Evolutionary conservation across 2,797 vertebrate species (phyloP), one percentile per base, ranked within the genome.

Genomic region (Anisognathus igniventris): DNA sequence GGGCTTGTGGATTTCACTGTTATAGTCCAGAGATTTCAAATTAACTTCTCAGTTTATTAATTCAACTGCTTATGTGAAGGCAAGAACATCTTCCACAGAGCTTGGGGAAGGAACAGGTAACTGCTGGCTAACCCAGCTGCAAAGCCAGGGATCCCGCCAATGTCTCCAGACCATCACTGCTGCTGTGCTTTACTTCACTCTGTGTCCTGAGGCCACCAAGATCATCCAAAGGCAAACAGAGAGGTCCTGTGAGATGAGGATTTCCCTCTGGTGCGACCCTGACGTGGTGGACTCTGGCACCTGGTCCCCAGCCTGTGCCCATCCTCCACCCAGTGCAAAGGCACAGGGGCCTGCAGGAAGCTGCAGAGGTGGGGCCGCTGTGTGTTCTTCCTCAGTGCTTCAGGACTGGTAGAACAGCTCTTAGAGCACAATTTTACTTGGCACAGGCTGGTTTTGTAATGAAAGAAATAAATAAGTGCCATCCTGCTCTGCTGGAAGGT

Each of bases 351-450:
- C 65, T 1, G 4, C n/a, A 10, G 83, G 80, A 95, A 56, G 70
- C 76, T 73, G 88, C 88, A 73, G 94, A 96, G 92, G 93, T 95
- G 95, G 90, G 93, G 95, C 95, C 0, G 2, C 62, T 4, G 2
- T 6, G 7, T 66, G 88, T 80, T 96, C 87, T 88, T 94, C 92
- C 79, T 64, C 74, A 81, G 56, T 6, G 12, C 79, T 90, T 86
- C 3, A 39, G 66, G 94, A 95, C 94, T 95, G 94, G 95, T 95
- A 93, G 95, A 96, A 84, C 93, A 95, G 96, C 93, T 90, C 92
- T 95, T 70, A 28, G 94, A 96, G 83, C 86, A 93, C 35, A 44
- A 94, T 81, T 96, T 92, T 90, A 88, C 74, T 95, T 95, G 94
- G 96, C 96, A 94, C 30, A 0, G 70, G 39, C 31, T 84, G 86